Evolutionary conservation across 2,888 invertebrate species (phyloP).

Genomic region (Chaetoderma sp.): DNA sequence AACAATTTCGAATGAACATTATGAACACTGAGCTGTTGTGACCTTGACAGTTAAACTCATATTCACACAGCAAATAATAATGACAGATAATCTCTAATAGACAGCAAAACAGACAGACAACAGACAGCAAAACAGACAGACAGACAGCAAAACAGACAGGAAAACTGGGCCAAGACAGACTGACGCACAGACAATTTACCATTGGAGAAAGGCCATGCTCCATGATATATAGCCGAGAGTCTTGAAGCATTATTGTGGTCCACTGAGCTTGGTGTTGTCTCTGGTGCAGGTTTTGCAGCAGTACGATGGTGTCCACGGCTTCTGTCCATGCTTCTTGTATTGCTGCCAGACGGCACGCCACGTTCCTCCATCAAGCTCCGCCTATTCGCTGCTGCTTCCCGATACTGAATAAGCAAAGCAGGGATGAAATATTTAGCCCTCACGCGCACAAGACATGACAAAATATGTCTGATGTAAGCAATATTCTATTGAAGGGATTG

Average conservation of each 20-base stretch:
- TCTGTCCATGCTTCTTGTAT: constrained; percentile 3
- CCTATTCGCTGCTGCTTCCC: constrained; percentile 17
- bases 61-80: no score
- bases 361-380: constrained; percentile 4
- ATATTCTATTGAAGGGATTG: no score
- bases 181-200: constrained; percentile 34
- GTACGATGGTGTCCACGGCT: constrained; percentile 10
- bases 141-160: not conserved
- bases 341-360: not conserved
- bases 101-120: not conserved
- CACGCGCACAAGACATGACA: no score
- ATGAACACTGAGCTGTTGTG: no score
- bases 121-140: no score
- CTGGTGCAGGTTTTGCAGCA: constrained; percentile 12
- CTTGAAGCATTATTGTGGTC: no score
- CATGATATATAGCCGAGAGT: constrained; percentile 73
- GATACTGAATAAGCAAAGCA: no score
- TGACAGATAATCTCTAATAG: not conserved
- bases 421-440: no score
- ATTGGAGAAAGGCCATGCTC: constrained; percentile 76
- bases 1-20: no score
- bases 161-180: not conserved
- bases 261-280: constrained; percentile 44
- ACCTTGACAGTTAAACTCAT: no score
- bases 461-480: no score